Evolutionary conservation across 2,888 invertebrate genomes (phyloP).

Genomic region (Ophion costatus): DNA sequence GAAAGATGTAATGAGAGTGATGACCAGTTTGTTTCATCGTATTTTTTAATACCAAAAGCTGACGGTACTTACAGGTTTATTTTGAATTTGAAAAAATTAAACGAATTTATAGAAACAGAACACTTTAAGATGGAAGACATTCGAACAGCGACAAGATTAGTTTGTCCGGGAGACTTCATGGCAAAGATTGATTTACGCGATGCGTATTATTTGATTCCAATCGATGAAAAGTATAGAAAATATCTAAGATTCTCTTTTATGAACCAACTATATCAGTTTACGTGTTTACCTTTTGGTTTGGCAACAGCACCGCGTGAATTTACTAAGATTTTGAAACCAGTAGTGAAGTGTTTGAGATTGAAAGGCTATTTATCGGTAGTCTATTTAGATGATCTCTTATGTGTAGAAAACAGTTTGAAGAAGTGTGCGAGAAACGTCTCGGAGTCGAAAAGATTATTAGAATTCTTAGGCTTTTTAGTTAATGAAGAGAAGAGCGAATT

Average conservation of each 20-base stretch:
- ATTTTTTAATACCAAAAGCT: no score
- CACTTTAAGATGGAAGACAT: no score
- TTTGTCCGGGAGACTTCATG: no score
- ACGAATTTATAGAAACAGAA: no score
- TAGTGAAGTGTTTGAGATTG: constrained; percentile 24
- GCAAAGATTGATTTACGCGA: no score
- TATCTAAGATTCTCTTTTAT: constrained; percentile 53
- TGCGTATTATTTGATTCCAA: no score
- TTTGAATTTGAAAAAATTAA: no score
- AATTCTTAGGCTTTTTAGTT: not conserved
- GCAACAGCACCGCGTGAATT: constrained; percentile 53
- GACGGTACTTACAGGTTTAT: no score
- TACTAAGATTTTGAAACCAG: constrained; percentile 61
- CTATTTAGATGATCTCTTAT: constrained; percentile 32
- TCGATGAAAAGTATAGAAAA: constrained; percentile 41
- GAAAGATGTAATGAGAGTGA: no score
- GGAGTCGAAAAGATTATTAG: not conserved
- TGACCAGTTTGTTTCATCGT: no score
- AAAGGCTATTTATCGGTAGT: constrained; percentile 12
- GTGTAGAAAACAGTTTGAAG: constrained; percentile 2
- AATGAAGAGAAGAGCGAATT: constrained; percentile 27
- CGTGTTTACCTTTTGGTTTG: constrained; percentile 58
- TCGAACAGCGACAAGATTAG: no score
- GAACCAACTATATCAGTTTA: constrained; percentile 46
- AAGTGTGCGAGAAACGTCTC: not conserved